These are phyloP conservation scores for Tetranychus piercei DNA, from an alignment of 2,888 invertebrate genomes.

Conservation along the genomic window DNA sequence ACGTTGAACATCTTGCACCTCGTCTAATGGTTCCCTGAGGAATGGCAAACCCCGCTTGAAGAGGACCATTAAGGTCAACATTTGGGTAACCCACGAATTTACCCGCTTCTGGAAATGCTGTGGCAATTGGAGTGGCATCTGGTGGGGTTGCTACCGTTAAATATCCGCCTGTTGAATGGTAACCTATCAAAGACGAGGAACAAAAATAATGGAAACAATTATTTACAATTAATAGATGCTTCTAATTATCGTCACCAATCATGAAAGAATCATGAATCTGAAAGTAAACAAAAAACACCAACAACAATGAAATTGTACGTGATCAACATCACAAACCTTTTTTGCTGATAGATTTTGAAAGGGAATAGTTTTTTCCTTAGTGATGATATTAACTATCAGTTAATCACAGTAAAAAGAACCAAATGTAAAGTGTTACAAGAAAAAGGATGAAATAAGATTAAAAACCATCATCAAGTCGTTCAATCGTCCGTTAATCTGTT, in stretches of 20 bases:
- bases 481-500: neutral
- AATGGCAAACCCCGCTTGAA: constrained; percentile 66
- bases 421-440: neutral
- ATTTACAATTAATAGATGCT: neutral
- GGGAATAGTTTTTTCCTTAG: neutral
- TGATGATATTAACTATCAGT: neutral
- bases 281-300: no score
- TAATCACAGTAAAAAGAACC: neutral
- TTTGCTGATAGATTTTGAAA: constrained; percentile 20
- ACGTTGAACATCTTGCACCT: constrained; percentile 68
- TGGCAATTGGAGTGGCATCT: constrained; percentile 25
- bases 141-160: constrained; percentile 25
- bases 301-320: neutral
- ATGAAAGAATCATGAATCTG: neutral
- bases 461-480: neutral
- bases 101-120: constrained; percentile 26
- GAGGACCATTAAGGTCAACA: constrained; percentile 60
- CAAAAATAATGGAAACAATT: neutral
- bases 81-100: constrained; percentile 25
- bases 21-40: constrained; percentile 70
- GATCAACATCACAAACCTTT: constrained; percentile 26
- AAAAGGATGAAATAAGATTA: neutral
- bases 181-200: constrained; percentile 17
- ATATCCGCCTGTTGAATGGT: constrained; percentile 25
- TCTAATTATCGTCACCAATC: neutral